Evolutionary conservation across 1,140 invertebrate genomes (phyloP), one percentile per base, ranked within the genome.

Genomic region (Apocrypta bakeri): DNA sequence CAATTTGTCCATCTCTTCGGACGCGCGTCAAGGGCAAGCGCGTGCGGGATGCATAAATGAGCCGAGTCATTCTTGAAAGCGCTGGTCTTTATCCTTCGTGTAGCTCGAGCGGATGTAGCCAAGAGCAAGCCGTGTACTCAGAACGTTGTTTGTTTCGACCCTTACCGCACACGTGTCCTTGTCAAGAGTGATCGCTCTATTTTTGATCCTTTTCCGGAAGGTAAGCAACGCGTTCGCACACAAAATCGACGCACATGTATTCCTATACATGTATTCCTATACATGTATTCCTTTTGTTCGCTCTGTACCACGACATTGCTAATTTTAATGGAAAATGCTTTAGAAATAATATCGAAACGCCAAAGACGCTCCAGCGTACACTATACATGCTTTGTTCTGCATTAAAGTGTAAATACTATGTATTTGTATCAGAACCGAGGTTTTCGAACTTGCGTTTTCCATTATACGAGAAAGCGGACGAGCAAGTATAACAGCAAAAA

Each of bases 1-100:
- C 82, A 83, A 83, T 79, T 83, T 83, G 82, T 83, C 61, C 72
- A 83, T 83, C 82, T 83, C 69, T n/a, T 66, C 33, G 74, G 37
- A 61, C 66, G 40, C 33, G 79, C 79, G n/a, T 74, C 79, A 75
- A 68, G 79, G 71, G 33, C 79, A 37, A 2, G 71, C 17, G 37
- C 33, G 31, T 48, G 11, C 81, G 37, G 66, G 64, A 76, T 77
- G 74, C 73, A 77, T 37, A 77, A 76, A 77, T 48, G 81, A 82
- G 40, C 37, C 73, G 42, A 82, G 66, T 82, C 72, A 76, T 71
- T 76, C n/a, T 63, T 42, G 61, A 42, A 61, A 74, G 25, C 56
- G 48, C 24, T 37, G 37, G 63, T 42, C 21, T 27, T 12, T 73
- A n/a, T 69, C 68, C n/a, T 37, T 61, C 29, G 24, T 33, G 4